Conservation (phyloP, 2,888 invertebrate genomes). For the Lycophotia porphyrea region DNA sequence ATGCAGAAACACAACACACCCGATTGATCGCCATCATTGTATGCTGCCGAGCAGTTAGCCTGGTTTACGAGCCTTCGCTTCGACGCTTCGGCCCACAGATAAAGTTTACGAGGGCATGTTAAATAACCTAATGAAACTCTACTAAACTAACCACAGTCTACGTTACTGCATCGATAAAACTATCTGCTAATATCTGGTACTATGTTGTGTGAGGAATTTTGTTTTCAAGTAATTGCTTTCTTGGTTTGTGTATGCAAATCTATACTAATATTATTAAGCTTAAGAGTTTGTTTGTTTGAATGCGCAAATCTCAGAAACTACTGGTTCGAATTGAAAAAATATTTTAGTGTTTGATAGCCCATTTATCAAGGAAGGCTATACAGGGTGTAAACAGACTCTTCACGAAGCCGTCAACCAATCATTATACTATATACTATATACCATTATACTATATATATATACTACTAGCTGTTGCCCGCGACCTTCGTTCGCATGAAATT, state of each 20-base stretch:
- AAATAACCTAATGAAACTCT: slow-evolving; percentile 76
- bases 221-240: background rate
- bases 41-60: slow-evolving; percentile 67
- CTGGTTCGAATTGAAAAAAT: too few species aligned
- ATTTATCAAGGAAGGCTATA: too few species aligned
- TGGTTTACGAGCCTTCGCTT: slow-evolving; percentile 67
- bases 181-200: slow-evolving; percentile 44
- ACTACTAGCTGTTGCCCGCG: too few species aligned
- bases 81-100: slow-evolving; percentile 64
- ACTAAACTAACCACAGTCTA: slow-evolving; percentile 64
- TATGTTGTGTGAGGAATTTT: slow-evolving; percentile 7
- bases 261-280: too few species aligned
- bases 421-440: too few species aligned
- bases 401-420: too few species aligned
- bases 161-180: slow-evolving; percentile 67
- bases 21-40: slow-evolving; percentile 67
- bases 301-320: too few species aligned
- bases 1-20: slow-evolving; percentile 31
- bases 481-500: too few species aligned
- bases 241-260: background rate
- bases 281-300: too few species aligned
- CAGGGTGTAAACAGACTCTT: too few species aligned
- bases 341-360: too few species aligned
- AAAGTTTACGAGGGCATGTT: slow-evolving; percentile 77
- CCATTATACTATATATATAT: too few species aligned